Evolutionary conservation across 2,888 invertebrate species (phyloP), one percentile per base, ranked within the genome.

Genomic region (Leucozona laternaria): DNA sequence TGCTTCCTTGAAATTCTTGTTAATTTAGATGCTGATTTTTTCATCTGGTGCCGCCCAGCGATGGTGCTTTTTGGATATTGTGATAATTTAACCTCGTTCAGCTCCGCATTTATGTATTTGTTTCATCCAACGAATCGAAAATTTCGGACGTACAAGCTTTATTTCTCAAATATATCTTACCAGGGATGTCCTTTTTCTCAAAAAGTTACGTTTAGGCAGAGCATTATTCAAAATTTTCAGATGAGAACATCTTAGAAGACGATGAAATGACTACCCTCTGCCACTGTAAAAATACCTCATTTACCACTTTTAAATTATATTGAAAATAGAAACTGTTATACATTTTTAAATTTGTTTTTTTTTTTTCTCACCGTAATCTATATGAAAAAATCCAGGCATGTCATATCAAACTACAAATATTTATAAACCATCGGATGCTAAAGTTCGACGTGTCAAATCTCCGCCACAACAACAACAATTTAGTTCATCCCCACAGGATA

Each of bases 351-450:
- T 40, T 45, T 31, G 31, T 15, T 45, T n/a, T 43, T 31, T 57
- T 53, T 71, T 8, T 72, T 83, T 88, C 88, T 89, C 75, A 88
- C 90, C 77, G 79, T 89, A 11, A 50, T 13, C 88, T 89, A 88
- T 25, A n/a, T n/a, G n/a, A 1, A 88, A 28, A 53, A 50, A 25
- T 34, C 8, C 13, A 86, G 82, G 86, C 17, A 90, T 89, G 84
- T 90, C 90, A 89, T 91, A 91, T 90, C 90, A 90, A 89, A 89
- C 90, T 70, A 90, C 89, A 89, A 91, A 90, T 83, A 89, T 91
- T 86, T 92, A 91, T 88, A 92, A 92, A 88, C 91, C 92, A 58
- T 90, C 91, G 86, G 92, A 92, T 88, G 89, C 92, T 17, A 92
- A 92, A 90, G 91, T 92, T 81, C 90, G 92, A 64, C 90, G 92